phyloP scores from a whole-genome alignment of 2,113 vertebrate genomes.

The Platanista minor region DNA sequence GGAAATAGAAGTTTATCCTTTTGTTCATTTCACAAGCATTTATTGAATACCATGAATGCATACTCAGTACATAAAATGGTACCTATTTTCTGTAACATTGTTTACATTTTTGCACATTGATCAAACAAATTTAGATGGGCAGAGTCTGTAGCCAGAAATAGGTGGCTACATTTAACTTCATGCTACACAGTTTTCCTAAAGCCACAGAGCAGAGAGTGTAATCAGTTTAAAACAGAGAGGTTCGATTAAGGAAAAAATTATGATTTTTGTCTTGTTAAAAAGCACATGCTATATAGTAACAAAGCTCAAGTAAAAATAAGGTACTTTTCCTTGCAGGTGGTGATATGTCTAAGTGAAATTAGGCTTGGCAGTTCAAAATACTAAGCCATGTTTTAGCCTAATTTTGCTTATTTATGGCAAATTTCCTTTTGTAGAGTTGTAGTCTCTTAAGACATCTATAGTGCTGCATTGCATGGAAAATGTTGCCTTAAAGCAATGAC shows the following conservation, averaged over 20 bases:
- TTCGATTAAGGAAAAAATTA: background rate
- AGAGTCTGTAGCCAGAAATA: background rate
- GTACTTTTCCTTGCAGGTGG: background rate
- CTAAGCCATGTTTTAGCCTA: background rate
- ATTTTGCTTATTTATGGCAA: constrained; percentile 4
- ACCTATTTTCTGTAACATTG: background rate
- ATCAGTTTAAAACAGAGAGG: background rate
- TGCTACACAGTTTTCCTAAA: background rate
- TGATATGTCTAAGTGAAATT: constrained; percentile 18
- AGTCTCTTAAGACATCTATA: background rate
- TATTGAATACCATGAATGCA: background rate
- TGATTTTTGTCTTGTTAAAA: background rate
- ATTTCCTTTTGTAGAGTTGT: constrained; percentile 15
- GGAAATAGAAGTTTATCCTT: background rate
- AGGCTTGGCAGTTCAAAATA: constrained; percentile 2
- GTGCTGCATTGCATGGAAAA: background rate
- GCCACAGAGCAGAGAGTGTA: background rate
- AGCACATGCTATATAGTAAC: background rate
- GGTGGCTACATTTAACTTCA: background rate
- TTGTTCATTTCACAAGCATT: background rate
- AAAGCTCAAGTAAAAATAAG: background rate
- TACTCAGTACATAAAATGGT: background rate
- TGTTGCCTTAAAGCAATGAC: background rate
- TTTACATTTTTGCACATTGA: background rate
- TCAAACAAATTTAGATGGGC: background rate